phyloP scores from a whole-genome alignment of 2,888 invertebrate species.

The Apocheima hispidaria region DNA sequence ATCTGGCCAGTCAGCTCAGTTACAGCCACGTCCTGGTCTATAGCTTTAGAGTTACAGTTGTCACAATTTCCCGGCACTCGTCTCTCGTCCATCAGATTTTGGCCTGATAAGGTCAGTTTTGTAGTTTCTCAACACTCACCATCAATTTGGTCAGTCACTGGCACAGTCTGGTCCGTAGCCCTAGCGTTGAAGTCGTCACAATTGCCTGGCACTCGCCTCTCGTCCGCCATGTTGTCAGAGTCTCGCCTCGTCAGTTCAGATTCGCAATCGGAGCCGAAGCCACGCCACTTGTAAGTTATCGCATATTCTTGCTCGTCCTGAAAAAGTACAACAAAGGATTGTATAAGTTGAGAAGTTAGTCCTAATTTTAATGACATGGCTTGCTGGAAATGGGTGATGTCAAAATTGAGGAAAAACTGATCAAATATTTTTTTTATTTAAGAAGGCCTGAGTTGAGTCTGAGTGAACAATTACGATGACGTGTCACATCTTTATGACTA shows the following conservation, averaged over 20 bases:
- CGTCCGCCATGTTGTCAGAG: slow-evolving; percentile 68
- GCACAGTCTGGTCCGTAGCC: slow-evolving; percentile 75
- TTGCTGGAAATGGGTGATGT: too few relatives aligned
- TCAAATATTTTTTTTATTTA: too few relatives aligned
- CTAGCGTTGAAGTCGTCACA: slow-evolving; percentile 53
- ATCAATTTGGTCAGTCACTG: slow-evolving; percentile 68
- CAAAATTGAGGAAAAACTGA: too few relatives aligned
- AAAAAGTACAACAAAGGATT: background rate
- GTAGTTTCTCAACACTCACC: slow-evolving; percentile 54
- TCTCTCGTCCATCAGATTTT: slow-evolving; percentile 60
- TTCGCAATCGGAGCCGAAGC: slow-evolving; percentile 88
- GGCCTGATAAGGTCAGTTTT: too few relatives aligned
- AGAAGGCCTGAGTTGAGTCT: too few relatives aligned
- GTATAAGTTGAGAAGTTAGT: background rate
- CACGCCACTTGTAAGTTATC: slow-evolving; percentile 78
- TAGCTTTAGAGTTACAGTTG: slow-evolving; percentile 51
- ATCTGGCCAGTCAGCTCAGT: slow-evolving; percentile 56
- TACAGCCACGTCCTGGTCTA: slow-evolving; percentile 76
- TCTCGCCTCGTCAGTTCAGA: slow-evolving; percentile 67
- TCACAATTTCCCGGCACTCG: slow-evolving; percentile 68
- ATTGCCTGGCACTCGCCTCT: slow-evolving; percentile 69
- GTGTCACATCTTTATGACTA: too few relatives aligned
- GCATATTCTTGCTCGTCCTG: slow-evolving; percentile 82
- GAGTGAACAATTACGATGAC: too few relatives aligned
- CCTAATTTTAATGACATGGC: too few relatives aligned